phyloP scores from a whole-genome alignment of 2,797 vertebrate genomes.

The Sebastes minor region DNA sequence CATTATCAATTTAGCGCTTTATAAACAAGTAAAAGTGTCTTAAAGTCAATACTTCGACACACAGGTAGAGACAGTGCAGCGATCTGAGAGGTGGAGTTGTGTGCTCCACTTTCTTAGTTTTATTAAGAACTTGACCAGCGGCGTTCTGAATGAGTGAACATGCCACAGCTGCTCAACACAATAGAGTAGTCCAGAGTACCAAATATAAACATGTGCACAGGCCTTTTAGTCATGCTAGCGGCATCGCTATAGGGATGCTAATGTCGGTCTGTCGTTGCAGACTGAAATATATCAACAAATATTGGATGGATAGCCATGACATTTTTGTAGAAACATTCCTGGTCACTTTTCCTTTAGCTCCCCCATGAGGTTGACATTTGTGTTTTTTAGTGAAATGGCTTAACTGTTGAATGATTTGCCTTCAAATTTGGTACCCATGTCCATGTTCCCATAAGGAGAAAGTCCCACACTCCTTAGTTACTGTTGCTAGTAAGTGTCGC shows the following conservation, averaged over 20 bases:
- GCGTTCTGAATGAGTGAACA: not conserved
- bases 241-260: not conserved
- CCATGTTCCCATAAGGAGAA: rapidly evolving
- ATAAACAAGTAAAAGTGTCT: not conserved
- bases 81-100: not conserved
- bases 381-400: not conserved
- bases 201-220: not conserved
- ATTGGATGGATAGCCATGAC: not conserved
- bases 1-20: not conserved
- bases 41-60: not conserved
- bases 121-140: not conserved
- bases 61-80: too few relatives aligned
- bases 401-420: too few relatives aligned
- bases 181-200: not conserved
- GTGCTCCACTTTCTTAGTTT: not conserved
- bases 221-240: not conserved
- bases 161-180: not conserved
- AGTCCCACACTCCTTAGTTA: too few relatives aligned
- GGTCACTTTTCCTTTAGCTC: not conserved
- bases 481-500: too few relatives aligned
- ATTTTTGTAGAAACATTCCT: not conserved
- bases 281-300: not conserved
- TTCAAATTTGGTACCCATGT: too few relatives aligned
- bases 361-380: not conserved
- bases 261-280: not conserved